These are phyloP conservation scores for Drosophila nigromelanica DNA, from an alignment of 1,140 invertebrate species.

Conservation along the genomic window DNA sequence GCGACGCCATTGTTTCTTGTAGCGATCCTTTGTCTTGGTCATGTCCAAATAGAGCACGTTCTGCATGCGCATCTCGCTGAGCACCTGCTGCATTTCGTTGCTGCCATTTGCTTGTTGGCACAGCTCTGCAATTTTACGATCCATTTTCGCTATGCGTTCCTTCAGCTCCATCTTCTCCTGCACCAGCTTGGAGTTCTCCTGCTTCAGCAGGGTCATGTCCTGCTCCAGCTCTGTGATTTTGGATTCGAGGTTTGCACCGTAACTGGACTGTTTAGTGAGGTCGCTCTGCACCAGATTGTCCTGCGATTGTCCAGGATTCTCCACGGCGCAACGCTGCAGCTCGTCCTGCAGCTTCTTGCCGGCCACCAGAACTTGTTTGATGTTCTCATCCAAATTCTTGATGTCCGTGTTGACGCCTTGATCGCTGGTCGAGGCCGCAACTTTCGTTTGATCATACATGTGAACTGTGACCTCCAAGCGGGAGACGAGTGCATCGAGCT, in stretches of 20 bases:
- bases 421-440: background rate
- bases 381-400: constrained; percentile 19
- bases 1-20: constrained; percentile 63
- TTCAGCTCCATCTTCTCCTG: constrained; percentile 49
- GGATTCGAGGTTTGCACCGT: constrained; percentile 21
- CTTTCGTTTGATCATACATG: constrained; percentile 18
- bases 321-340: background rate
- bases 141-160: constrained; percentile 52
- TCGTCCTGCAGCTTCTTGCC: constrained; percentile 16
- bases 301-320: background rate
- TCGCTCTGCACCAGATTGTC: background rate
- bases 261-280: background rate
- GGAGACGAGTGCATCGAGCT: constrained; percentile 1
- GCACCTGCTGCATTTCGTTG: constrained; percentile 40
- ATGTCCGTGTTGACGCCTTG: constrained; percentile 16
- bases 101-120: constrained; percentile 5
- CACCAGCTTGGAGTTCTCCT: constrained; percentile 51
- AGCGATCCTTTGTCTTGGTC: constrained; percentile 57
- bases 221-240: constrained; percentile 56
- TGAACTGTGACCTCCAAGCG: constrained; percentile 14
- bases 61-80: constrained; percentile 56
- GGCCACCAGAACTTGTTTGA: constrained; percentile 2
- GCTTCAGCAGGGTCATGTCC: constrained; percentile 44
- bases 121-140: constrained; percentile 43
- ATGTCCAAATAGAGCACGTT: constrained; percentile 47